Conservation (phyloP, 2,113 vertebrate genomes). For the Marmota flaviventris region DNA sequence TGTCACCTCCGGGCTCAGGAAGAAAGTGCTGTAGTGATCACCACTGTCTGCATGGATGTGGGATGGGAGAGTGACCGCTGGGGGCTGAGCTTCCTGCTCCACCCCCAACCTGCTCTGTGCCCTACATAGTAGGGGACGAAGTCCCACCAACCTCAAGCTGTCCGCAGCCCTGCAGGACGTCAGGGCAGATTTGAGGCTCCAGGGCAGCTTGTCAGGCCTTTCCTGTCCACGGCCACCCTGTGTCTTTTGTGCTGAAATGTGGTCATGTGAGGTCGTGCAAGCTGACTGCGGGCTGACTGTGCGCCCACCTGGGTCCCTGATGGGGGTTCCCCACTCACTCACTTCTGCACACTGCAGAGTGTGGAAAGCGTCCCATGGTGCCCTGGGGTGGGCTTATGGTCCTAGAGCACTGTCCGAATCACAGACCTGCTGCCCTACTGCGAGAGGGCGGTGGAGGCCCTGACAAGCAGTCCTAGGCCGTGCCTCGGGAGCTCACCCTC, state of each 20-base stretch:
- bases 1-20: background rate
- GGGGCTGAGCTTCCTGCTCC: background rate
- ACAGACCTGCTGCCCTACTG: background rate
- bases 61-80: background rate
- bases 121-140: background rate
- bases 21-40: background rate
- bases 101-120: background rate
- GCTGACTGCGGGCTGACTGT: background rate
- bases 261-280: fast-evolving
- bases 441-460: background rate
- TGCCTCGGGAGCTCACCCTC: background rate
- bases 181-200: background rate
- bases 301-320: fast-evolving
- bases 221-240: background rate
- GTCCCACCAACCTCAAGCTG: background rate
- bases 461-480: too few species aligned
- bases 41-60: background rate
- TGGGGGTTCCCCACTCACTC: background rate
- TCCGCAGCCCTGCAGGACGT: background rate
- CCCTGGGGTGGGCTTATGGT: background rate
- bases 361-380: background rate
- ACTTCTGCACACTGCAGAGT: background rate
- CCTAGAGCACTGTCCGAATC: background rate
- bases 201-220: background rate
- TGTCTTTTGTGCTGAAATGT: background rate